Conservation (phyloP, 2,113 vertebrate genomes). For the Sceloporus undulatus region DNA sequence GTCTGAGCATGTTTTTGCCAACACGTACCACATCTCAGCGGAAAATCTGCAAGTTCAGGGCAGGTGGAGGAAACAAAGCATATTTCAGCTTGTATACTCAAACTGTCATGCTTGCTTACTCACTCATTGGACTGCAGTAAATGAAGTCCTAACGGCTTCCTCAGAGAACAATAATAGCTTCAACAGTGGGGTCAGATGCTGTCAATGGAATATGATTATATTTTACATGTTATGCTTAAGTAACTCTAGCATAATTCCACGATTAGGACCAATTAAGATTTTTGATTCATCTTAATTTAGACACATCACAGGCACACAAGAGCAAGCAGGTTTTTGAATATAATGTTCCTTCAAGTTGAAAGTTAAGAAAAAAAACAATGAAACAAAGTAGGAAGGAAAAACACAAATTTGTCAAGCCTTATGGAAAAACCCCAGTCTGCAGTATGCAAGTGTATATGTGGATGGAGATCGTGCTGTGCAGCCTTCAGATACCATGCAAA, state of each 20-base stretch:
- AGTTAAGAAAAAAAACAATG: background rate
- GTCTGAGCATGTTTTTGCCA: constrained; percentile 58
- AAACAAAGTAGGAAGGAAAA: background rate
- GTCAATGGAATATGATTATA: background rate
- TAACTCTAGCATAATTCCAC: background rate
- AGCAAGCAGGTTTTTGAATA: background rate
- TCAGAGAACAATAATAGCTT: background rate
- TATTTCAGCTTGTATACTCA: background rate
- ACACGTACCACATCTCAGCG: constrained; percentile 67
- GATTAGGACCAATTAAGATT: background rate
- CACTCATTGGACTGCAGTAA: background rate
- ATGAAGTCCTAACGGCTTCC: background rate
- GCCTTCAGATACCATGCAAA: background rate
- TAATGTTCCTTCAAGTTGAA: background rate
- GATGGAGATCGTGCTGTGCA: background rate
- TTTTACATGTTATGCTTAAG: background rate
- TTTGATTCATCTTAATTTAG: background rate
- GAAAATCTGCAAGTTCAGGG: constrained; percentile 45
- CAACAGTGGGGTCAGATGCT: background rate
- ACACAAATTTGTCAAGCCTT: background rate
- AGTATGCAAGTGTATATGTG: background rate
- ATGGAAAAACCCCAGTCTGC: background rate
- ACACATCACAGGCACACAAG: background rate
- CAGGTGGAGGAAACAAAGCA: background rate
- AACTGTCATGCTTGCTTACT: background rate